Percentiles rank a stretch among this genome's conserved stretches.
Evolutionary conservation across 1,140 invertebrate species (phyloP).

Genomic region (Harpegnathos saltator): DNA sequence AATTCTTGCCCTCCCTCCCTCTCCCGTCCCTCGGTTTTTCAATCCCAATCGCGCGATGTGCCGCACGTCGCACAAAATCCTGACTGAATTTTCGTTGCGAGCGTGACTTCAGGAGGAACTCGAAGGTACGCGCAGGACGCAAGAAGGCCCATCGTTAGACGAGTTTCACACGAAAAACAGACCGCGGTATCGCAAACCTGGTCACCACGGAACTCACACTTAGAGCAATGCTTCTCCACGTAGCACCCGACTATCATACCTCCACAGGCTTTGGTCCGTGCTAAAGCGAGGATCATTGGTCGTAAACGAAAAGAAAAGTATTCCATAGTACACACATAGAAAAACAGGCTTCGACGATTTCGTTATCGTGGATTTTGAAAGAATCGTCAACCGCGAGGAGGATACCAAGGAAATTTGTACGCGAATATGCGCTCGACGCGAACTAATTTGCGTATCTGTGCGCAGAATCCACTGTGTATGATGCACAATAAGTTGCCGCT

Average conservation of each 20-base stretch:
- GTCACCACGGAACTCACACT: slow-evolving; percentile 8
- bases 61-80: not conserved
- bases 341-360: not conserved
- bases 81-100: not conserved
- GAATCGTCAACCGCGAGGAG: not conserved
- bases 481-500: not conserved
- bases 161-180: slow-evolving; percentile 41
- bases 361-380: not conserved
- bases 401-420: not conserved
- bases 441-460: slow-evolving; percentile 9
- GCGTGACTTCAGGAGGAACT: slow-evolving; percentile 38
- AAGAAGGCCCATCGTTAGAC: slow-evolving; percentile 32
- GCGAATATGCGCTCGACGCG: not conserved
- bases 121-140: slow-evolving; percentile 46
- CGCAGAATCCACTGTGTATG: not conserved
- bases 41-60: not conserved
- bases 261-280: not conserved
- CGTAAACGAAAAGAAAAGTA: not conserved
- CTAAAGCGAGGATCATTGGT: not conserved
- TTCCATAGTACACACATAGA: too few species aligned
- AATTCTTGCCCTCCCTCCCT: not conserved
- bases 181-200: slow-evolving; percentile 12
- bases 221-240: not conserved
- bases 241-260: not conserved
- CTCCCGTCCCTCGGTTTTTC: too few species aligned